Conservation (phyloP, 2,797 vertebrate genomes). For the Pipistrellus nathusii region DNA sequence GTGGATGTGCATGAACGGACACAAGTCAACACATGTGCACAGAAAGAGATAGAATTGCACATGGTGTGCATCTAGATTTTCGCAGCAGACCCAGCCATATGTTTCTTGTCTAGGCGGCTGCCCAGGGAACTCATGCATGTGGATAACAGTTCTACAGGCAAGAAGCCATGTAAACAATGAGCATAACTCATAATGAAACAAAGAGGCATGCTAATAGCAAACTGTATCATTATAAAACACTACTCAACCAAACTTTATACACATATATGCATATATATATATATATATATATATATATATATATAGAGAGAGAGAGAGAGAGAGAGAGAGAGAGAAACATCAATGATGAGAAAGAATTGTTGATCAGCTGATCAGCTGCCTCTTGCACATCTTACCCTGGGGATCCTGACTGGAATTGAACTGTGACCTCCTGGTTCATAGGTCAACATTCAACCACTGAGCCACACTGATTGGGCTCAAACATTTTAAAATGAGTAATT, state of each 20-base stretch:
- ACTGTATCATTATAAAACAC: slow-evolving; percentile 65
- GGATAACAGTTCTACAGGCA: slow-evolving; percentile 81
- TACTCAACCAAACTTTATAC: slow-evolving; percentile 48
- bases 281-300: too few species aligned
- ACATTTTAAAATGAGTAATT: slow-evolving; percentile 75
- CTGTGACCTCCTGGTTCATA: too few species aligned
- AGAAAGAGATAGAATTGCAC: slow-evolving; percentile 67
- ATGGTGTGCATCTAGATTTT: slow-evolving; percentile 75
- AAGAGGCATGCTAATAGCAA: slow-evolving; percentile 70
- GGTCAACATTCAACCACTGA: too few species aligned
- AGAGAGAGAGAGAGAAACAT: too few species aligned
- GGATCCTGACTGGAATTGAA: too few species aligned
- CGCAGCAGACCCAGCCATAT: slow-evolving; percentile 72
- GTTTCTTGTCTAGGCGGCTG: slow-evolving; percentile 82
- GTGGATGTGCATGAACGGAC: slow-evolving; percentile 12
- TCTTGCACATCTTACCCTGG: too few species aligned
- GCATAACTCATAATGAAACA: slow-evolving; percentile 78
- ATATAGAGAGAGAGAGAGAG: too few species aligned
- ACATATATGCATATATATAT: too few species aligned
- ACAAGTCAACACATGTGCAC: slow-evolving; percentile 60
- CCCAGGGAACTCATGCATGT: slow-evolving; percentile 79
- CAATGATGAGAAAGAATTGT: too few species aligned
- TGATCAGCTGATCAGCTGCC: too few species aligned
- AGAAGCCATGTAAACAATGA: slow-evolving; percentile 83
- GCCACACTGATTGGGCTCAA: background rate